These are phyloP conservation scores for Hyphantria cunea DNA, from an alignment of 1,140 invertebrate species.

Conservation along the genomic window DNA sequence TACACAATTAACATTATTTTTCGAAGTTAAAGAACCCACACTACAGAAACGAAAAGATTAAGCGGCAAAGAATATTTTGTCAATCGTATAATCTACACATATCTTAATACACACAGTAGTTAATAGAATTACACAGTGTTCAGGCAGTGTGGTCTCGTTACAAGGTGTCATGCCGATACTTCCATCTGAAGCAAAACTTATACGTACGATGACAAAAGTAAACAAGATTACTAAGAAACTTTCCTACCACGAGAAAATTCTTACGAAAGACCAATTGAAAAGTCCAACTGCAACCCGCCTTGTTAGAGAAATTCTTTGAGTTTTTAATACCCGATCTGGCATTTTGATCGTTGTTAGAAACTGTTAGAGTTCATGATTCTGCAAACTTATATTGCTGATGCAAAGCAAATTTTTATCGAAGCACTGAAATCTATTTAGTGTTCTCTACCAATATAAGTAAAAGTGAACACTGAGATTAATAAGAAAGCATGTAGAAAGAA, in stretches of 20 bases:
- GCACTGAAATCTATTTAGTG: not conserved
- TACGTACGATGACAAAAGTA: conserved; percentile 1
- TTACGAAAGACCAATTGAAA: conserved; percentile 7
- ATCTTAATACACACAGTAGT: too few species aligned
- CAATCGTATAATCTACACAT: too few species aligned
- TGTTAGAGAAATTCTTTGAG: conserved; percentile 6
- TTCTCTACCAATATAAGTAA: too few species aligned
- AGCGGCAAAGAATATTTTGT: too few species aligned
- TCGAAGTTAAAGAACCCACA: too few species aligned
- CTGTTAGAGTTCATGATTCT: not conserved
- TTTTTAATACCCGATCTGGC: not conserved
- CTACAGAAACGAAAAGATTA: too few species aligned
- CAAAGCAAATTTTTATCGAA: not conserved
- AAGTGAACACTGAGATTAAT: too few species aligned
- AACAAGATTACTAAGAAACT: conserved; percentile 1
- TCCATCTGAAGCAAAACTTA: not conserved
- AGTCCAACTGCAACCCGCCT: conserved; percentile 3
- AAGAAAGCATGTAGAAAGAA: too few species aligned
- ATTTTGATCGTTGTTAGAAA: conserved; percentile 1
- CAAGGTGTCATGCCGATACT: conserved; percentile 4
- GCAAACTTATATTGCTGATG: not conserved
- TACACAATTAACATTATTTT: too few species aligned
- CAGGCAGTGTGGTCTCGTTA: not conserved
- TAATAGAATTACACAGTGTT: too few species aligned
- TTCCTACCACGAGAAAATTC: not conserved